phyloP scores from a whole-genome alignment of 2,888 invertebrate genomes.

The Cantharis rufa region DNA sequence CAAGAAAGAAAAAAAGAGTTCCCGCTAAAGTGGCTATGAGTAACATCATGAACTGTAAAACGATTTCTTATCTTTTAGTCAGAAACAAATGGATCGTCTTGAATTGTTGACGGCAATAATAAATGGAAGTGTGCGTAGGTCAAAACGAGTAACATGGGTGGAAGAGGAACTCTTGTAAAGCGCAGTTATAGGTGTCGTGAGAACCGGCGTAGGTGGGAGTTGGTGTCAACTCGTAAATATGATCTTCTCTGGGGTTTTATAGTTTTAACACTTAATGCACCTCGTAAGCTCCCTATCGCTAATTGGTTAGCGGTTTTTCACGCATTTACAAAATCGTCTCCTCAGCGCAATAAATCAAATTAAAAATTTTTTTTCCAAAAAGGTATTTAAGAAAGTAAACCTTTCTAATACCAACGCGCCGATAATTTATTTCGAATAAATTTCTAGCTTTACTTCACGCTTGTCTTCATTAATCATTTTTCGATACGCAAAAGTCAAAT shows the following conservation, averaged over 20 bases:
- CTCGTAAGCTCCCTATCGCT: background rate
- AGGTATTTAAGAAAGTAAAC: constrained; percentile 1
- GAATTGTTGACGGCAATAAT: constrained; percentile 34
- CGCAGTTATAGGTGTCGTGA: constrained; percentile 43
- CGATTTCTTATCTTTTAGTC: constrained; percentile 24
- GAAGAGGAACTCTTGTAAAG: constrained; percentile 38
- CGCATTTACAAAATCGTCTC: background rate
- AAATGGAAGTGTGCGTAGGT: constrained; percentile 41
- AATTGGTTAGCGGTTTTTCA: constrained; percentile 12
- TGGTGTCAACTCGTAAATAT: constrained; percentile 36
- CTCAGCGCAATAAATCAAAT: constrained; percentile 10
- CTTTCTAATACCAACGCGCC: background rate
- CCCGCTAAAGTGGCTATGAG: constrained; percentile 5
- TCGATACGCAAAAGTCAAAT: background rate
- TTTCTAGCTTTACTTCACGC: background rate
- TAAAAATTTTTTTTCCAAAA: background rate
- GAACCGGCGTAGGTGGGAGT: constrained; percentile 42
- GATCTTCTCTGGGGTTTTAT: constrained; percentile 12
- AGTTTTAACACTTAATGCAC: background rate
- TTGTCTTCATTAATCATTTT: background rate
- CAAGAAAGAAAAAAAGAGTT: constrained; percentile 6
- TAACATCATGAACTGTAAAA: constrained; percentile 18
- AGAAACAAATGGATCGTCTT: constrained; percentile 29
- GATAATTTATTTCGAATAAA: background rate
- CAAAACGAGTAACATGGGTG: constrained; percentile 37